Percentiles rank a stretch among this genome's conserved stretches.
These are phyloP conservation scores for Salmo trutta DNA, from an alignment of 2,797 vertebrate species.

Conservation along the genomic window DNA sequence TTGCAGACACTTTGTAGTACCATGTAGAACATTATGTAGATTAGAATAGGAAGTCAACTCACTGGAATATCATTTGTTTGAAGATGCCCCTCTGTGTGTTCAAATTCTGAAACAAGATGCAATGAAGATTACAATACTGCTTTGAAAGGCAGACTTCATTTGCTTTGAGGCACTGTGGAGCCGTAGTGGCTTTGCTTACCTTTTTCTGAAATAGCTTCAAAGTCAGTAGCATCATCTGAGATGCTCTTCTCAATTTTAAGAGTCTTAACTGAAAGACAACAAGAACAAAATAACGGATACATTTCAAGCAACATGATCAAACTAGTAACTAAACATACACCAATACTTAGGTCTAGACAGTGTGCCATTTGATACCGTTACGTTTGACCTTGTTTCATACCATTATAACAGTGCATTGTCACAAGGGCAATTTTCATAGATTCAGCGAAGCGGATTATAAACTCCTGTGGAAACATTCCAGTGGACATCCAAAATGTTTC, in stretches of 20 bases:
- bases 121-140: background rate
- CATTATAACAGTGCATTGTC: constrained; percentile 83
- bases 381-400: constrained; percentile 67
- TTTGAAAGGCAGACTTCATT: background rate
- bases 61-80: constrained; percentile 87
- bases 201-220: constrained; percentile 84
- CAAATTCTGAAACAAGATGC: constrained; percentile 76
- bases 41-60: constrained; percentile 61
- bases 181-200: constrained; percentile 67
- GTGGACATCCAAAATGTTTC: constrained; percentile 93
- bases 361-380: too few species aligned
- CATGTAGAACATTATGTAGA: background rate
- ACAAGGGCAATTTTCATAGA: constrained; percentile 77
- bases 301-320: background rate
- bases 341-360: background rate
- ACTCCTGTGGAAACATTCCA: constrained; percentile 95
- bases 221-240: constrained; percentile 77
- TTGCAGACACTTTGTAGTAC: too few species aligned
- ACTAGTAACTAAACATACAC: background rate
- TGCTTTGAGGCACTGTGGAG: background rate
- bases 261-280: constrained; percentile 76
- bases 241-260: constrained; percentile 86
- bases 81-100: constrained; percentile 84
- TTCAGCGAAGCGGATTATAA: constrained; percentile 84
- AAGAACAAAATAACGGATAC: background rate